phyloP scores from a whole-genome alignment of 2,113 vertebrate species.

The Embiotoca jacksoni region DNA sequence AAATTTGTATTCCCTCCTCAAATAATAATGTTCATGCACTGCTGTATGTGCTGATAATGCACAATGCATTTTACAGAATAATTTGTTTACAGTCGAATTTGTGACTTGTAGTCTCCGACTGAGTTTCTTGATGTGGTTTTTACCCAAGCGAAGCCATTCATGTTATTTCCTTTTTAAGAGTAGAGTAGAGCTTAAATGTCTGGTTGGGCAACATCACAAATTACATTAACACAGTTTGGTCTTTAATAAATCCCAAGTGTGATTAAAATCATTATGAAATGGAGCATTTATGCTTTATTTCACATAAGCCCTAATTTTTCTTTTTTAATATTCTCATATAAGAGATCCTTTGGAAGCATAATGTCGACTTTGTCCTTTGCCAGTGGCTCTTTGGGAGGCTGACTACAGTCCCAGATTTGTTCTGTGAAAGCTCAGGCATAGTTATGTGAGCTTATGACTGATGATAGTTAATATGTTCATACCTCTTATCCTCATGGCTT shows the following conservation, averaged over 20 bases:
- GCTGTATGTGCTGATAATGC: constrained; percentile 12
- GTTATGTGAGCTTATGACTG: constrained; percentile 45
- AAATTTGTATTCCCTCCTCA: constrained; percentile 2
- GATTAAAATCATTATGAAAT: not conserved
- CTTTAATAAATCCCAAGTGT: not conserved
- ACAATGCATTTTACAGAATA: constrained; percentile 8
- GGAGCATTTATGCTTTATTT: not conserved
- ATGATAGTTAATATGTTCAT: constrained; percentile 64
- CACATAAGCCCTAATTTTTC: not conserved
- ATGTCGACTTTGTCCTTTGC: constrained; percentile 52
- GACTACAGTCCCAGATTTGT: constrained; percentile 3
- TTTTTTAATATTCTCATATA: constrained; percentile 25
- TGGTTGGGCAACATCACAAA: not conserved
- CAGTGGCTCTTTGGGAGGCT: constrained; percentile 17
- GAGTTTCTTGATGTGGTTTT: not conserved
- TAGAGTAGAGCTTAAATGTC: not conserved
- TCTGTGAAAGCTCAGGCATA: constrained; percentile 34
- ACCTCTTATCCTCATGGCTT: constrained; percentile 25
- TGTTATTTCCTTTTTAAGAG: not conserved
- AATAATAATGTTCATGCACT: constrained; percentile 6
- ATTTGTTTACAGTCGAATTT: constrained; percentile 18
- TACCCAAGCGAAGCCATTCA: not conserved
- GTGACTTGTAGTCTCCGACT: not conserved
- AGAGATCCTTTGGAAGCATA: constrained; percentile 47
- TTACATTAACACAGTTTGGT: not conserved